phyloP scores from a whole-genome alignment of 2,888 invertebrate genomes.

The Thecophora atra region DNA sequence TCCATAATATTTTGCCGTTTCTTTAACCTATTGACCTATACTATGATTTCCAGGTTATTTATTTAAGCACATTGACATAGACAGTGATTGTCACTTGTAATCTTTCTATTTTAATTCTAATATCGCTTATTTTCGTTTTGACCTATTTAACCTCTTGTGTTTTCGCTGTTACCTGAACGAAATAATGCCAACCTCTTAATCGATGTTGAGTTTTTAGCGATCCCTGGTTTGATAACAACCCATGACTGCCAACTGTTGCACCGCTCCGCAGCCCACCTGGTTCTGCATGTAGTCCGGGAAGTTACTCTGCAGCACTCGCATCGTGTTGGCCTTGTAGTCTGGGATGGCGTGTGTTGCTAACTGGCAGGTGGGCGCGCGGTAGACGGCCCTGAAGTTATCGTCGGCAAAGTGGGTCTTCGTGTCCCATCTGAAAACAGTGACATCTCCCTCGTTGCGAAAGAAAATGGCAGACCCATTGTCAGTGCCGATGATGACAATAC shows the following conservation, averaged over 20 bases:
- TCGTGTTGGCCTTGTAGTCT: constrained; percentile 69
- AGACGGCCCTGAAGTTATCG: constrained; percentile 68
- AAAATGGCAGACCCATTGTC: constrained; percentile 71
- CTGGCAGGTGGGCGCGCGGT: constrained; percentile 68
- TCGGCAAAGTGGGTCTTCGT: constrained; percentile 65
- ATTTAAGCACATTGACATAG: no score
- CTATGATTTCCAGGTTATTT: no score
- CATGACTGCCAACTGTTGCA: constrained; percentile 68
- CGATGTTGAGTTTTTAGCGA: neutral
- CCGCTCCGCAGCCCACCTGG: constrained; percentile 72
- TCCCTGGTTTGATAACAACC: constrained; percentile 58
- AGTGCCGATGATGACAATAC: constrained; percentile 72
- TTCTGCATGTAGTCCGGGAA: constrained; percentile 73
- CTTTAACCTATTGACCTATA: no score
- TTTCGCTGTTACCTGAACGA: no score
- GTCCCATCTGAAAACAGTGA: constrained; percentile 72
- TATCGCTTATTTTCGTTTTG: no score
- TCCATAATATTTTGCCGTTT: no score
- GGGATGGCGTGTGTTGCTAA: constrained; percentile 71
- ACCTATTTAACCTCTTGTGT: no score
- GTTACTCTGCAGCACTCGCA: constrained; percentile 73
- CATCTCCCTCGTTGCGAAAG: constrained; percentile 71
- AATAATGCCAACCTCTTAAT: no score
- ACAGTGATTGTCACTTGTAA: no score
- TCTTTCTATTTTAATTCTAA: no score